Percentiles rank a stretch among this genome's conserved stretches.
phyloP scores from a whole-genome alignment of 2,797 vertebrate species.

The Hafferia zeledoni region DNA sequence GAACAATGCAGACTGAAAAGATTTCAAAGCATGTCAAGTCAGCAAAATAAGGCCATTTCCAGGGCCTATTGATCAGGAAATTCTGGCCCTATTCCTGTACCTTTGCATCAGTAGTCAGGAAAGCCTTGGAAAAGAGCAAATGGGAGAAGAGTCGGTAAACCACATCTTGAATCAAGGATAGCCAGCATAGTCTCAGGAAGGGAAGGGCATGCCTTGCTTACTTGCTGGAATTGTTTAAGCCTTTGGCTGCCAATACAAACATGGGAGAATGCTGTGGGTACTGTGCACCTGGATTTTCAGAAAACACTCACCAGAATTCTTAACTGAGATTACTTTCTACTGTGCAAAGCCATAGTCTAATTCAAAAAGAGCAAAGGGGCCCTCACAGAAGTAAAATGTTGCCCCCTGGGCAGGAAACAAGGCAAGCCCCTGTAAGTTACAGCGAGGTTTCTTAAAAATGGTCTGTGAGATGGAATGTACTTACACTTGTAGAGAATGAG shows the following conservation, averaged over 20 bases:
- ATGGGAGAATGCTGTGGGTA: not conserved
- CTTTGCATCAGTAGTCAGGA: not conserved
- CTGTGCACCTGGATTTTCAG: slow-evolving; percentile 31
- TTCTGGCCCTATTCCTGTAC: slow-evolving; percentile 2
- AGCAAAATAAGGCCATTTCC: slow-evolving; percentile 15
- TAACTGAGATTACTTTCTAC: slow-evolving; percentile 34
- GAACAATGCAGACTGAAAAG: not conserved
- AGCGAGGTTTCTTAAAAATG: not conserved
- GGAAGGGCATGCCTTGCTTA: slow-evolving; percentile 41
- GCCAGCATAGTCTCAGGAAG: slow-evolving; percentile 42
- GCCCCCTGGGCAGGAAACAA: not conserved
- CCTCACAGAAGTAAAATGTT: not conserved
- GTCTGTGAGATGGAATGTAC: not conserved
- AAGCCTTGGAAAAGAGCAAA: slow-evolving; percentile 40
- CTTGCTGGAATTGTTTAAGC: slow-evolving; percentile 39
- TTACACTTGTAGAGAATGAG: not conserved
- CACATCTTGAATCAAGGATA: slow-evolving; percentile 51
- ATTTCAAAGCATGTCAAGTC: not conserved
- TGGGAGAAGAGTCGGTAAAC: slow-evolving; percentile 24
- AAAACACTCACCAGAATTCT: slow-evolving; percentile 29
- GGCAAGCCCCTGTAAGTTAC: not conserved
- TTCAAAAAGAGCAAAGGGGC: not conserved
- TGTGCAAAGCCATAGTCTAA: slow-evolving; percentile 14
- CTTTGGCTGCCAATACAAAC: slow-evolving; percentile 38
- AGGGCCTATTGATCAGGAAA: slow-evolving; percentile 35